A percentile compares a stretch with the other conserved stretches of the same genome.
phyloP scores from a whole-genome alignment of 23 tunicate genomes.

The Ciona savignyi region DNA sequence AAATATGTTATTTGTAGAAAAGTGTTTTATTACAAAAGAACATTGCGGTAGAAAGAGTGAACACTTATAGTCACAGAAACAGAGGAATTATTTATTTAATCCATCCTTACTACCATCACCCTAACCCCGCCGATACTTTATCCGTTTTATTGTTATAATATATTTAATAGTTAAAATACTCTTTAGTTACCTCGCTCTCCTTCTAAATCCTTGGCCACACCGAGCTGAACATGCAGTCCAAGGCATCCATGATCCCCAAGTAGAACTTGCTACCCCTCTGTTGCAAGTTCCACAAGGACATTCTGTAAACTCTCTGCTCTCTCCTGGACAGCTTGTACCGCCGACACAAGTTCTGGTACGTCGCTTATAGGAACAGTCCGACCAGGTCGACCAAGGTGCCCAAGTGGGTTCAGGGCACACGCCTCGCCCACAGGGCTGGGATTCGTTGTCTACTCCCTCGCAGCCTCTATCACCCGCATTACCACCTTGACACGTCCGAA shows the following conservation, averaged over 20 bases:
- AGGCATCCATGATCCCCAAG: background rate
- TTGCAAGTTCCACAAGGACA: background rate
- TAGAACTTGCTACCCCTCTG: background rate
- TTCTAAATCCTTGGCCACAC: slow-evolving; percentile 7
- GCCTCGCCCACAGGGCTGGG: slow-evolving; percentile 23
- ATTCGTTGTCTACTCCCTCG: slow-evolving; percentile 16
- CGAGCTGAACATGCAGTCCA: slow-evolving; percentile 1
- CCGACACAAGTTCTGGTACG: slow-evolving; percentile 26
- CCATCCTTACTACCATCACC: no score
- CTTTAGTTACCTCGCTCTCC: slow-evolving; percentile 11
- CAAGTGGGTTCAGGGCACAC: slow-evolving; percentile 33
- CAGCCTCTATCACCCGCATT: slow-evolving; percentile 12
- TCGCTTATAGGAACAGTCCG: slow-evolving; percentile 34
- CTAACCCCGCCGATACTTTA: no score
- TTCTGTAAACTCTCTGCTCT: slow-evolving; percentile 5
- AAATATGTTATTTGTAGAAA: no score
- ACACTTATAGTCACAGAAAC: no score
- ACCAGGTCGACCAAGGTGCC: slow-evolving; percentile 37
- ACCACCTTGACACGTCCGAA: slow-evolving; percentile 18
- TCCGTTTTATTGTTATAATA: no score
- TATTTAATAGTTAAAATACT: no score
- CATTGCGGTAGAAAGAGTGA: no score
- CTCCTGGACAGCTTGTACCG: slow-evolving; percentile 31
- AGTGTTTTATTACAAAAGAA: no score
- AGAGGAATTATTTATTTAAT: no score